Percentiles rank a stretch among this genome's conserved stretches.
These are phyloP conservation scores for Tenthredo notha DNA, from an alignment of 2,888 invertebrate species.

Conservation along the genomic window DNA sequence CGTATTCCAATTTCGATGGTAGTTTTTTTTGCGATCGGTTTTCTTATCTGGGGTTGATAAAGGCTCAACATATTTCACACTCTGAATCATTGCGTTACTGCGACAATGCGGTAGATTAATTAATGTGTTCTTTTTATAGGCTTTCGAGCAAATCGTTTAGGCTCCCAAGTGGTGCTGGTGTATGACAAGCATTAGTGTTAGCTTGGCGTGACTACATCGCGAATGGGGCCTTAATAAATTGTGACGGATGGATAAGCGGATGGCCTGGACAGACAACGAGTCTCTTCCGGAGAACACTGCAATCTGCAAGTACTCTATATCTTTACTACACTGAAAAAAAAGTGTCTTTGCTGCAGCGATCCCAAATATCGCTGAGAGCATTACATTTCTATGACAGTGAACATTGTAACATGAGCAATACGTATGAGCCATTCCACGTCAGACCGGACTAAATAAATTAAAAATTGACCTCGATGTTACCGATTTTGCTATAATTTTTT, in stretches of 20 bases:
- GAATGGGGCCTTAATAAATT: slow-evolving; percentile 66
- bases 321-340: too few relatives aligned
- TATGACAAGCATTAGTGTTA: neutral
- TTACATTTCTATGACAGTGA: too few relatives aligned
- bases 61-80: neutral
- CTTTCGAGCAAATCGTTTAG: slow-evolving; percentile 26
- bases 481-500: too few relatives aligned
- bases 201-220: neutral
- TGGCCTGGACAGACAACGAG: slow-evolving; percentile 68
- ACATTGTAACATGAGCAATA: too few relatives aligned
- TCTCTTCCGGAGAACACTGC: slow-evolving; percentile 74
- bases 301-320: slow-evolving; percentile 57
- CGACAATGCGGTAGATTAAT: neutral
- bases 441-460: too few relatives aligned
- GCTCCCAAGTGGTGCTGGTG: neutral
- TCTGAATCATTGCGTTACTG: neutral
- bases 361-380: too few relatives aligned
- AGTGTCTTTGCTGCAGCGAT: too few relatives aligned
- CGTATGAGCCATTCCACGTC: too few relatives aligned
- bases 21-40: neutral
- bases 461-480: too few relatives aligned
- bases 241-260: slow-evolving; percentile 68
- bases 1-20: neutral
- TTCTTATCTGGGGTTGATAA: neutral
- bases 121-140: neutral